Evolutionary conservation across 2,797 vertebrate genomes (phyloP).

Genomic region (Enteromius paludinosus): DNA sequence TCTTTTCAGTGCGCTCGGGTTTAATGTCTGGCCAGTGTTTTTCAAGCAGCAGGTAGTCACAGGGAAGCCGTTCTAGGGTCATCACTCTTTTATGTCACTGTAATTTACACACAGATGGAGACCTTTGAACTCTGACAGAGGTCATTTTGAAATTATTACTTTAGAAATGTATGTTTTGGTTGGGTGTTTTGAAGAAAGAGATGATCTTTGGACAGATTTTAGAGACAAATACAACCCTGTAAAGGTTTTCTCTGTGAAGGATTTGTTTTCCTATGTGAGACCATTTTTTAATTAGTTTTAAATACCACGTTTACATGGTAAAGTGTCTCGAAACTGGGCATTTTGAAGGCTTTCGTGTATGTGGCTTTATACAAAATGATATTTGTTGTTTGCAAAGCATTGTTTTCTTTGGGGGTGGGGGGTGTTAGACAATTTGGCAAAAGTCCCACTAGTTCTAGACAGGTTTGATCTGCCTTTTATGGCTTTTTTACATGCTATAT

Average conservation of each 20-base stretch:
- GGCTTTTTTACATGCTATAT: constrained; percentile 66
- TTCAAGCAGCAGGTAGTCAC: constrained; percentile 97
- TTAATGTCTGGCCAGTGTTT: constrained; percentile 97
- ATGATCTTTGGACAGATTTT: constrained; percentile 54
- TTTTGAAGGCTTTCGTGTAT: neutral
- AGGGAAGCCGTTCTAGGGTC: constrained; percentile 90
- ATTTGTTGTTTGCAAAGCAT: constrained; percentile 33
- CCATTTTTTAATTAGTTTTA: constrained; percentile 50
- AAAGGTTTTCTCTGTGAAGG: constrained; percentile 53
- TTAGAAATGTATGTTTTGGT: constrained; percentile 79
- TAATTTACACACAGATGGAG: constrained; percentile 93
- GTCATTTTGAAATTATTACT: constrained; percentile 90
- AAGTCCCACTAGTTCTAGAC: constrained; percentile 77
- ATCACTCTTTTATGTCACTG: constrained; percentile 85
- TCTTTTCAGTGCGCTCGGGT: constrained; percentile 86
- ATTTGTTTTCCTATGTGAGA: neutral
- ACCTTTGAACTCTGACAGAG: constrained; percentile 94
- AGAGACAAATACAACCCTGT: neutral
- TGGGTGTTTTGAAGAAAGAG: constrained; percentile 63
- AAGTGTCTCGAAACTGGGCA: neutral
- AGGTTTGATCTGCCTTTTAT: constrained; percentile 72
- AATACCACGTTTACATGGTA: neutral
- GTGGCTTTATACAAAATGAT: constrained; percentile 14
- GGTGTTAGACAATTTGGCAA: constrained; percentile 76
- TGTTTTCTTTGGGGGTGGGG: constrained; percentile 40